Evolutionary conservation across 2,888 invertebrate species (phyloP).

Genomic region (Mellilla xanthometata): DNA sequence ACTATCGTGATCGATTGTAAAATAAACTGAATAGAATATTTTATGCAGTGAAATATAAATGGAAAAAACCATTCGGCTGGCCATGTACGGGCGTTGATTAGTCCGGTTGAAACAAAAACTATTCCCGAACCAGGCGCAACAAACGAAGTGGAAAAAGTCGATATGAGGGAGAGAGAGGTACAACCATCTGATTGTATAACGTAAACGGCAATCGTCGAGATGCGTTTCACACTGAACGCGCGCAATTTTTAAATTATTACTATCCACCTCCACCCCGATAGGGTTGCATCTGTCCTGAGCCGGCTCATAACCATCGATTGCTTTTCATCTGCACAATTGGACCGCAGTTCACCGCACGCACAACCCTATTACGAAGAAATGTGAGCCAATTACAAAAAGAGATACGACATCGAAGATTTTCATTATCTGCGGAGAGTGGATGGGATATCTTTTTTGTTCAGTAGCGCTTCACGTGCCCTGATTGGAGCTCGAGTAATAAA

Average conservation of each 20-base stretch:
- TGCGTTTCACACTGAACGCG: conserved; percentile 70
- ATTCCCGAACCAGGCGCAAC: conserved; percentile 71
- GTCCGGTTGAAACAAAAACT: conserved; percentile 75
- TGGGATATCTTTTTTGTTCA: conserved; percentile 41
- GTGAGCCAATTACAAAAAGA: conserved; percentile 71
- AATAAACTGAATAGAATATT: conserved; percentile 44
- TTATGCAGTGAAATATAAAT: conserved; percentile 47
- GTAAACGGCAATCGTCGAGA: conserved; percentile 73
- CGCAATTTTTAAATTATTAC: conserved; percentile 72
- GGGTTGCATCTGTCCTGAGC: conserved; percentile 31
- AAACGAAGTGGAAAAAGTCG: conserved; percentile 80
- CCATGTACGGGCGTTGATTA: conserved; percentile 75
- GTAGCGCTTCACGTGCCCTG: conserved; percentile 39
- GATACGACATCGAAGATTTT: conserved; percentile 64
- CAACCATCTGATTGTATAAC: conserved; percentile 69
- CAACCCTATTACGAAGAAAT: conserved; percentile 59
- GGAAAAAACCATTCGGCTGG: conserved; percentile 51
- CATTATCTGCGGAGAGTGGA: conserved; percentile 50
- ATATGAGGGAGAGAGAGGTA: conserved; percentile 59
- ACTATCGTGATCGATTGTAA: conserved; percentile 36
- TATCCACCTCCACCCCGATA: conserved; percentile 34
- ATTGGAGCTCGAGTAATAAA: conserved; percentile 17
- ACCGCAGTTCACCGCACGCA: conserved; percentile 61
- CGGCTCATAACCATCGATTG: conserved; percentile 71
- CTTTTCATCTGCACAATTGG: conserved; percentile 54